Percentiles rank a stretch among this genome's conserved stretches.
Evolutionary conservation across 1,140 invertebrate species (phyloP).

Genomic region (Aethina tumida): DNA sequence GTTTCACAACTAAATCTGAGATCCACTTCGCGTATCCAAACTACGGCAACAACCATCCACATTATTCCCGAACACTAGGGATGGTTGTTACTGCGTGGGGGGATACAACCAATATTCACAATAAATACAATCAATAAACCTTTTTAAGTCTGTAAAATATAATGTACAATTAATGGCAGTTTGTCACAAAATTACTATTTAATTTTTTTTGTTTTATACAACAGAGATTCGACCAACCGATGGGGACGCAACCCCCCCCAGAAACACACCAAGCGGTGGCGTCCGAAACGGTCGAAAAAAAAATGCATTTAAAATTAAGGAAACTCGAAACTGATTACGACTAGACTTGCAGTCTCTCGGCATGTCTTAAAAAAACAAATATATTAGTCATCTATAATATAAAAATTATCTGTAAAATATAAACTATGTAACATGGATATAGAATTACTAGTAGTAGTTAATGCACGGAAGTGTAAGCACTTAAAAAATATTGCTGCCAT

Average conservation of each 20-base stretch:
- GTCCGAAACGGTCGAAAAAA: too few species aligned
- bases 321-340: too few species aligned
- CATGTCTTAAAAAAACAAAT: slow-evolving; percentile 7
- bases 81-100: too few species aligned
- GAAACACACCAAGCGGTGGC: slow-evolving; percentile 5
- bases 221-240: background rate
- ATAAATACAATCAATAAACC: too few species aligned
- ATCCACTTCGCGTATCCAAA: too few species aligned
- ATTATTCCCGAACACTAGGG: too few species aligned
- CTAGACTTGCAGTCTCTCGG: slow-evolving; percentile 8
- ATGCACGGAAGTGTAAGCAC: slow-evolving; percentile 2
- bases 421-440: slow-evolving; percentile 1
- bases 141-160: background rate
- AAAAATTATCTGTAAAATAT: slow-evolving; percentile 1
- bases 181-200: background rate
- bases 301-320: too few species aligned
- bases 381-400: slow-evolving; percentile 1
- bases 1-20: too few species aligned
- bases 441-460: background rate
- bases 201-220: background rate
- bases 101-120: too few species aligned
- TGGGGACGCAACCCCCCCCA: slow-evolving; percentile 1
- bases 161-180: background rate
- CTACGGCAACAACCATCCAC: too few species aligned
- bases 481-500: slow-evolving; percentile 7